Evolutionary conservation across 2,888 invertebrate genomes (phyloP).

Genomic region (Leptogaster cylindrica): DNA sequence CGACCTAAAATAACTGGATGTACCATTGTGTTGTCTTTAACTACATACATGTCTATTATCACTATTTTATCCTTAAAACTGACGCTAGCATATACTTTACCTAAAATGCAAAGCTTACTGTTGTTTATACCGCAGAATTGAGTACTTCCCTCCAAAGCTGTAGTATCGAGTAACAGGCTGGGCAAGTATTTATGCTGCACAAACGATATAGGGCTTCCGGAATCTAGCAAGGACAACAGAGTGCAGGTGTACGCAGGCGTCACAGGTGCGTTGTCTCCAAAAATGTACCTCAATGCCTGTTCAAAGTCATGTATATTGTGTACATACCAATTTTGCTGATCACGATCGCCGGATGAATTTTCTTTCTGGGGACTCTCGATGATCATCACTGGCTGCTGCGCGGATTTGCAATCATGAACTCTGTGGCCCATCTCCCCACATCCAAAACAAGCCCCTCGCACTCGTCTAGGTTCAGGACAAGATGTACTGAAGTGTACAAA

Average conservation of each 20-base stretch:
- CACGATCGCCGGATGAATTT: not conserved
- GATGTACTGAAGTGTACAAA: not conserved
- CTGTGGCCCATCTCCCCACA: not conserved
- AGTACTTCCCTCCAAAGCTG: not conserved
- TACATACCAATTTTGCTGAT: slow-evolving; percentile 2
- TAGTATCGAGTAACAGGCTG: not conserved
- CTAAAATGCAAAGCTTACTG: not conserved
- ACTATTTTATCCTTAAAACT: not conserved
- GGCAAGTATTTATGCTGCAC: not conserved
- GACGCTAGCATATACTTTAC: not conserved
- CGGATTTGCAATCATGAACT: not conserved
- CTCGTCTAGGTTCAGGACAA: not conserved
- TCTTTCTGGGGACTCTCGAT: not conserved
- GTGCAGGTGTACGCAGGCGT: not conserved
- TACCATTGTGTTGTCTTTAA: slow-evolving; percentile 3
- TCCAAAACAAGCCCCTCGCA: not conserved
- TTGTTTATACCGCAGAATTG: not conserved
- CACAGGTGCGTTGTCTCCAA: not conserved
- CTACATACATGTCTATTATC: slow-evolving; percentile 1
- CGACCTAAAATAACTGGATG: not conserved
- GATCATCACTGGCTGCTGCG: not conserved
- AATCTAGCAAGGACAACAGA: not conserved
- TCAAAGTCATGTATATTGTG: not conserved
- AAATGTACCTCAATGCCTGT: not conserved
- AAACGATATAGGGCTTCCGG: not conserved